Evolutionary conservation across 2,113 vertebrate genomes (phyloP).

Genomic region (Neodon shergylaensis): DNA sequence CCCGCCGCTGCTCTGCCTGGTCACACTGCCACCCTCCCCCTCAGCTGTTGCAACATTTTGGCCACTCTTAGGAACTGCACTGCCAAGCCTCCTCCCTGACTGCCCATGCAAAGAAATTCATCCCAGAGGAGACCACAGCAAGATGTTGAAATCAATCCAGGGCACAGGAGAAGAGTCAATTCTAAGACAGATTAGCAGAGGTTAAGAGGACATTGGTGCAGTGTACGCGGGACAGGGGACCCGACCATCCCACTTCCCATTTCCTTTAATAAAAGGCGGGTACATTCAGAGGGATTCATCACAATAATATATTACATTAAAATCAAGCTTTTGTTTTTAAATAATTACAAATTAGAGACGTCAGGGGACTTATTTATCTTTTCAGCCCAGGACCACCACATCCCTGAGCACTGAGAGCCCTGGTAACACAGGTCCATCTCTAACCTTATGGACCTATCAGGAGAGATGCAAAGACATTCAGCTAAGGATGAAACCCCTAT

Average conservation of each 20-base stretch:
- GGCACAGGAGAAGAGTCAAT: not conserved
- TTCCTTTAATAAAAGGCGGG: not conserved
- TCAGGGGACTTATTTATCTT: not conserved
- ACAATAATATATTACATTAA: not conserved
- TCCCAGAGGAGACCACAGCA: not conserved
- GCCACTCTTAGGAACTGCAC: not conserved
- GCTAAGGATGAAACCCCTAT: not conserved
- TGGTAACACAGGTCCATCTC: not conserved
- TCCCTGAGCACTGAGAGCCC: not conserved
- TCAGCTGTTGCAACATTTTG: slow-evolving; percentile 58
- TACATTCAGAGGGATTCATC: not conserved
- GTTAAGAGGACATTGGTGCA: not conserved
- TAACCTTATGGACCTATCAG: too few relatives aligned
- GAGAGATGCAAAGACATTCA: not conserved
- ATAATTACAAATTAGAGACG: not conserved
- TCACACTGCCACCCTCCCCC: not conserved
- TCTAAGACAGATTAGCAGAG: not conserved
- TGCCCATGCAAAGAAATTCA: not conserved
- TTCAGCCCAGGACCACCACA: not conserved
- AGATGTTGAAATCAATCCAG: too few relatives aligned
- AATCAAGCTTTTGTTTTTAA: not conserved
- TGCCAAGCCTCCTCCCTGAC: not conserved
- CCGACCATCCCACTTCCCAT: not conserved
- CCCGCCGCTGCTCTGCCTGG: not conserved
- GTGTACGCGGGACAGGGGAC: accelerated